Conservation (phyloP, 2,797 vertebrate species). For the Ctenopoma multispine region DNA sequence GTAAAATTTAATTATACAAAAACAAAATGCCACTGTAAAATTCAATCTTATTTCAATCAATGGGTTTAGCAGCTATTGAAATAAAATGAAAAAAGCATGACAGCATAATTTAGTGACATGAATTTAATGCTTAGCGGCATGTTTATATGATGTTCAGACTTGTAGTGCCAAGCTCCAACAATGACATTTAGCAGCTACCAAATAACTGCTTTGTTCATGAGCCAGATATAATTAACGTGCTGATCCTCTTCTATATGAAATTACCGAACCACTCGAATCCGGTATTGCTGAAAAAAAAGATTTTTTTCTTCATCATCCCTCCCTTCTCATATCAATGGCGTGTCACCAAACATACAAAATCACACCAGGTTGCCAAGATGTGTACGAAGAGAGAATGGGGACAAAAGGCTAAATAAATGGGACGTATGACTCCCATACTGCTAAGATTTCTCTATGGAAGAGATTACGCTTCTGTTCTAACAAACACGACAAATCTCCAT, state of each 20-base stretch:
- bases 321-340: constrained; percentile 45
- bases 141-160: constrained; percentile 64
- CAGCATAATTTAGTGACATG: constrained; percentile 53
- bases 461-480: constrained; percentile 76
- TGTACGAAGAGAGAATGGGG: constrained; percentile 34
- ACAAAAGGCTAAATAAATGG: constrained; percentile 63
- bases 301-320: constrained; percentile 38
- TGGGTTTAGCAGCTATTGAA: constrained; percentile 57
- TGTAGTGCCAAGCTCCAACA: constrained; percentile 62
- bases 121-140: constrained; percentile 59
- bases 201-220: constrained; percentile 76
- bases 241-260: constrained; percentile 72
- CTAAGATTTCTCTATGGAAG: constrained; percentile 66
- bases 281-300: constrained; percentile 39
- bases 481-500: constrained; percentile 81
- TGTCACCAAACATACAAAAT: constrained; percentile 42
- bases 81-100: constrained; percentile 43
- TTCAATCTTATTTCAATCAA: constrained; percentile 54
- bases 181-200: constrained; percentile 71
- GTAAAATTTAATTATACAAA: constrained; percentile 19
- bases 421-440: constrained; percentile 63
- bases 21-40: constrained; percentile 51
- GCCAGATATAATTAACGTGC: constrained; percentile 75
- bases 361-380: constrained; percentile 46
- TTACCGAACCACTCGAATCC: constrained; percentile 64